phyloP scores from a whole-genome alignment of 2,888 invertebrate species.

The Caradrina clavipalpis region DNA sequence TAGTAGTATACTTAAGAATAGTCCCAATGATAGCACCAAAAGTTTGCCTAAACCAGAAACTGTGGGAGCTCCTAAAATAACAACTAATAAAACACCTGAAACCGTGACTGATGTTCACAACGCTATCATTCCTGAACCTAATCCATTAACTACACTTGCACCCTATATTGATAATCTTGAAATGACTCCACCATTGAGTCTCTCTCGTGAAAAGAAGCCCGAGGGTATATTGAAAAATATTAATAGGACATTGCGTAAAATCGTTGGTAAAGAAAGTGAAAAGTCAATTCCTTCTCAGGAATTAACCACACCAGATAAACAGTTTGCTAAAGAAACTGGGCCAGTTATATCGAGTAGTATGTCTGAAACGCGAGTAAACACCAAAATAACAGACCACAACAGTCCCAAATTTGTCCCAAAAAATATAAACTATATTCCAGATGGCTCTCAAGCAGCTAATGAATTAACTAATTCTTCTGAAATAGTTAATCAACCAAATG shows the following conservation, averaged over 20 bases:
- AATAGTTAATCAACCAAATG: neutral
- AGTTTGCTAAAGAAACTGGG: neutral
- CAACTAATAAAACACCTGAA: conserved; percentile 1
- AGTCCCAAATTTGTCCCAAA: neutral
- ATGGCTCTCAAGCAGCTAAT: neutral
- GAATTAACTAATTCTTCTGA: neutral
- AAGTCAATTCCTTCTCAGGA: conserved; percentile 5
- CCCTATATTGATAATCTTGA: neutral
- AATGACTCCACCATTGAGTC: neutral
- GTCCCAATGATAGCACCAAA: neutral
- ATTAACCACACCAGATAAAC: neutral
- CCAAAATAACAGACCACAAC: neutral
- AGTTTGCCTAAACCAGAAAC: neutral
- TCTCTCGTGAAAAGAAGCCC: neutral
- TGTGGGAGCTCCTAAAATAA: neutral
- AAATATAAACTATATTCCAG: neutral
- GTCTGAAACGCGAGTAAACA: conserved; percentile 15
- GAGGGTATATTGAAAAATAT: conserved; percentile 32
- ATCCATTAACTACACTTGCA: neutral
- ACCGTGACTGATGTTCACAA: neutral
- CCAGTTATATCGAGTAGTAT: conserved; percentile 1
- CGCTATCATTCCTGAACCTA: neutral
- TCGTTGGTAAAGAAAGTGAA: conserved; percentile 40
- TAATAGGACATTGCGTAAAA: conserved; percentile 32
- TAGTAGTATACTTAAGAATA: neutral